Conservation (phyloP, 2,888 invertebrate genomes). For the Margaritifera margaritifera region DNA sequence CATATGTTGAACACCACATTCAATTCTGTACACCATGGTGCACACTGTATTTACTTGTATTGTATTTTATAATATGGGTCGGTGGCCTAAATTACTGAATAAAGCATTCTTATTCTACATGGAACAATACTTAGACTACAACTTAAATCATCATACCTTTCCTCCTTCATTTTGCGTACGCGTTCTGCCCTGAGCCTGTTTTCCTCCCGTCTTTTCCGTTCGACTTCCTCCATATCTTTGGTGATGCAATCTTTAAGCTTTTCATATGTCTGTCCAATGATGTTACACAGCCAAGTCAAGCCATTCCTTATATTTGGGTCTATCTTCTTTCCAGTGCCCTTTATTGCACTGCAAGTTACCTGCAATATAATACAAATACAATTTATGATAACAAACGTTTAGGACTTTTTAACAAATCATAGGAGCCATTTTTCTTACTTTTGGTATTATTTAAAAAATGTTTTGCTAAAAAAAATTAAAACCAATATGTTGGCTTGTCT, state of each 20-base stretch:
- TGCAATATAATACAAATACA: constrained; percentile 36
- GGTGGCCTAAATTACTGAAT: too few relatives aligned
- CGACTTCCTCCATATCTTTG: constrained; percentile 77
- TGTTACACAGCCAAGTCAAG: constrained; percentile 80
- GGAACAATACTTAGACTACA: too few relatives aligned
- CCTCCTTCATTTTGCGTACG: constrained; percentile 70
- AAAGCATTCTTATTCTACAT: too few relatives aligned
- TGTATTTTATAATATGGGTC: too few relatives aligned
- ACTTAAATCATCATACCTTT: constrained; percentile 48
- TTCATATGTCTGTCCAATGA: constrained; percentile 80
- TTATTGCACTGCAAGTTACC: constrained; percentile 76
- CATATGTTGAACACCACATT: too few relatives aligned
- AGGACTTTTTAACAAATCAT: not conserved
- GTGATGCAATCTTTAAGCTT: constrained; percentile 80
- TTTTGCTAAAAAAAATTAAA: too few relatives aligned
- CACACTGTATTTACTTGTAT: too few relatives aligned
- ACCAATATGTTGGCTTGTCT: too few relatives aligned
- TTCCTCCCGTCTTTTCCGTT: constrained; percentile 74
- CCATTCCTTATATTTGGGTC: constrained; percentile 78
- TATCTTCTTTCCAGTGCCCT: constrained; percentile 75
- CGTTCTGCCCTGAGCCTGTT: constrained; percentile 74
- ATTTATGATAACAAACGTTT: not conserved
- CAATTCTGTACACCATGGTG: too few relatives aligned
- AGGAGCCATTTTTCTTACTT: not conserved
- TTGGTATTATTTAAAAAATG: not conserved